Evolutionary conservation across 2,888 invertebrate genomes (phyloP), one percentile per base, ranked within the genome.

Genomic region (Drosophila hamatofila): DNA sequence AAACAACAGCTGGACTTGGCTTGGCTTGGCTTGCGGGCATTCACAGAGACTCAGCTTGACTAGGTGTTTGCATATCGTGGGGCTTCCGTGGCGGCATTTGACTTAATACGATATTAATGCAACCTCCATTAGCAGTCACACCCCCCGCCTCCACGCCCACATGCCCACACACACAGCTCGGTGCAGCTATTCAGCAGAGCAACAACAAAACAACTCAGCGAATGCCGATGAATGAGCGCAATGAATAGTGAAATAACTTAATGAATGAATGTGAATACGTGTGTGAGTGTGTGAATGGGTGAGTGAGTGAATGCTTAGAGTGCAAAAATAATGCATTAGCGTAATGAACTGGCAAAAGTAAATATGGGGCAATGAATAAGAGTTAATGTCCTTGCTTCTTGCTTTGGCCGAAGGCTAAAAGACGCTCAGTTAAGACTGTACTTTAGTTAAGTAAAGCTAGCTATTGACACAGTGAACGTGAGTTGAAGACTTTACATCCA

Each of bases 51-150:
- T 39, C 39, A 9, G 1, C 30, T 49, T 27, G 18, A 14, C n/a
- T 23, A 39, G 54, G 54, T 39, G 56, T 56, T 30, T 30, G 56
- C 41, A 44, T 56, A 18, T 42, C 39, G 70, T 78, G 73, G 78
- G 89, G 83, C 81, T 89, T 84, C 87, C 54, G 54, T 35, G 52
- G 51, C 44, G 52, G 77, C 77, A 74, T 68, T 81, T 80, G 71
- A 80, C 66, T 64, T 66, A 81, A 81, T 86, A 64, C 89, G 59
- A 81, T 74, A 73, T 89, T 89, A 84, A 78, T 81, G 78, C 84
- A 78, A 49, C 41, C 69, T 49, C 62, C 54, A 69, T 62, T 48
- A 59, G 52, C 42, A 39, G 37, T 39, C 55, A 35, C 66, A 41
- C 27, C 48, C 7, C 12, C 3, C 66, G 44, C 27, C 48, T 5